Conservation (phyloP, 1,140 invertebrate species). For the Triops cancriformis region DNA sequence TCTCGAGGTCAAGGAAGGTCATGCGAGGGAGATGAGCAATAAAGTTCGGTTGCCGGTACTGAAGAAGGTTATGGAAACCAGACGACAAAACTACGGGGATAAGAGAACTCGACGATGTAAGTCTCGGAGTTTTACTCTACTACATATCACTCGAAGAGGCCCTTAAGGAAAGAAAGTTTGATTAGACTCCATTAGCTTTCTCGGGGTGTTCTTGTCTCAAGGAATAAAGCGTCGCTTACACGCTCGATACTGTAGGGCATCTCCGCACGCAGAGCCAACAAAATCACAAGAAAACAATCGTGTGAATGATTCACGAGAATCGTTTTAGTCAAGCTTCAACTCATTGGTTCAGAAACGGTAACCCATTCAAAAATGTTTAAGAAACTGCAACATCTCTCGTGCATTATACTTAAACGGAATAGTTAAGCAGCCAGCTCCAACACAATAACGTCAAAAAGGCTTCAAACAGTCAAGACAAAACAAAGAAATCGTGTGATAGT, state of each 20-base stretch:
- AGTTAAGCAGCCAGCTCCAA: no score
- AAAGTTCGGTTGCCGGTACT: no score
- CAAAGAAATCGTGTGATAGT: neutral
- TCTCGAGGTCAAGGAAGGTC: no score
- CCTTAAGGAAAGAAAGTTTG: neutral
- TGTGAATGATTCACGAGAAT: neutral
- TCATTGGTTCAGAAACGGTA: neutral
- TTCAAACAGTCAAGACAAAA: neutral
- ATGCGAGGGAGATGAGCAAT: no score
- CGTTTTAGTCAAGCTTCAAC: neutral
- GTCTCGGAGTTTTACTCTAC: no score
- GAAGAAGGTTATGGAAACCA: no score
- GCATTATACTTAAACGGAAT: no score
- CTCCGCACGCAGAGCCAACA: neutral
- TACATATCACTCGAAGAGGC: neutral
- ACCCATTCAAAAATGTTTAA: no score
- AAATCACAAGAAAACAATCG: neutral
- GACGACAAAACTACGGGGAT: no score
- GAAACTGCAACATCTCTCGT: no score
- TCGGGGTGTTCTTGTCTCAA: neutral
- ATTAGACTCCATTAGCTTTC: neutral
- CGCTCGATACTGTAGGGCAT: neutral
- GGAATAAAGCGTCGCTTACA: neutral
- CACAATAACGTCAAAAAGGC: neutral
- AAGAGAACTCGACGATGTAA: no score